Conservation (phyloP, 2,113 vertebrate species). For the Noturus placidus region DNA sequence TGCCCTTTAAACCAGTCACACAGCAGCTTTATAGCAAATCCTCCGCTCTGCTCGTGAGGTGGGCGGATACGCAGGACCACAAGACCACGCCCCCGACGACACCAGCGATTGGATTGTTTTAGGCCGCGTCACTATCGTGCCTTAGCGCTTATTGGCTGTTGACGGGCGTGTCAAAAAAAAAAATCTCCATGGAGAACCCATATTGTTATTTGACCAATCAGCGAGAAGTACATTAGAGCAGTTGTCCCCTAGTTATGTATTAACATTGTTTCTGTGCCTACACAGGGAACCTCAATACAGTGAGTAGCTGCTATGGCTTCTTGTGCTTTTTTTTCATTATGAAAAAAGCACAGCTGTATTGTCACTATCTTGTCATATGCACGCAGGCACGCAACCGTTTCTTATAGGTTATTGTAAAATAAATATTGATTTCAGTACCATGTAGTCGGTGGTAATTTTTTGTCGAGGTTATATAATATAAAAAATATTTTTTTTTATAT, state of each 20-base stretch:
- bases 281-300: neutral
- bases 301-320: neutral
- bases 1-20: conserved; percentile 71
- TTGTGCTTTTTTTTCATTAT: neutral
- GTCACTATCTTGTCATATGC: neutral
- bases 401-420: neutral
- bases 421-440: neutral
- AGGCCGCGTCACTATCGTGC: conserved; percentile 47
- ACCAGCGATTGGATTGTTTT: conserved; percentile 58
- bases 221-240: conserved; percentile 18
- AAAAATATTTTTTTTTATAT: too few relatives aligned
- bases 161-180: neutral
- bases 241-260: conserved; percentile 23
- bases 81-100: conserved; percentile 66
- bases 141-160: conserved; percentile 58
- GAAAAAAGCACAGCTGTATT: neutral
- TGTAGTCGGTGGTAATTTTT: neutral
- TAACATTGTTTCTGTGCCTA: conserved; percentile 11
- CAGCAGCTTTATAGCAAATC: conserved; percentile 70
- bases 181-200: neutral
- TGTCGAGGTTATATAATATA: neutral
- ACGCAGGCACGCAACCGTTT: neutral
- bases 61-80: conserved; percentile 72
- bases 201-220: conserved; percentile 19
- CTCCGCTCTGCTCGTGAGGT: conserved; percentile 71